Evolutionary conservation across 2,797 vertebrate species (phyloP).

Genomic region (Sebastes minor): DNA sequence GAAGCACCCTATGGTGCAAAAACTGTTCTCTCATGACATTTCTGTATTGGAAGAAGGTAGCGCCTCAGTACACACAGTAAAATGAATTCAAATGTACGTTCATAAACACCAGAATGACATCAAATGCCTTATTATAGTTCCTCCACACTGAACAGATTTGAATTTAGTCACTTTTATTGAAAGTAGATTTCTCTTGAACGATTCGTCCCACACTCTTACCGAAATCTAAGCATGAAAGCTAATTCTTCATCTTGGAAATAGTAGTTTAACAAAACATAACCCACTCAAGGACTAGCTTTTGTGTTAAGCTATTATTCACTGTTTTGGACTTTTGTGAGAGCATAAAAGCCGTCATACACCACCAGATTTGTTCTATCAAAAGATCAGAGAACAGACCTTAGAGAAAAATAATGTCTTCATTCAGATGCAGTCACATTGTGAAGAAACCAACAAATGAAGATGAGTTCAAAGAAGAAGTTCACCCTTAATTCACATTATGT

Average conservation of each 20-base stretch:
- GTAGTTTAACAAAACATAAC: background rate
- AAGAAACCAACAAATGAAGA: background rate
- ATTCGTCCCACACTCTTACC: background rate
- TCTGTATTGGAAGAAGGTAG: slow-evolving; percentile 1
- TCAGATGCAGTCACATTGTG: background rate
- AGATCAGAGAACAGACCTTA: background rate
- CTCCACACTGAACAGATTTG: background rate
- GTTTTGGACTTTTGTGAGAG: background rate
- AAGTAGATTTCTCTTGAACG: background rate
- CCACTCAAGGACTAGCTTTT: background rate
- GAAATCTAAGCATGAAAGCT: background rate
- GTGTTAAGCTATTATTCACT: background rate
- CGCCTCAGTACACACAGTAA: slow-evolving; percentile 13
- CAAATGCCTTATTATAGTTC: background rate
- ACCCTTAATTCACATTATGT: background rate
- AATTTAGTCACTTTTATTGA: background rate
- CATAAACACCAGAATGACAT: slow-evolving; percentile 9
- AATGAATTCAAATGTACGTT: slow-evolving; percentile 33
- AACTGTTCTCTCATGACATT: slow-evolving; percentile 9
- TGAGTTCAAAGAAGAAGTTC: background rate
- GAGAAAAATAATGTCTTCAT: background rate
- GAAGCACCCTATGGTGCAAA: slow-evolving; percentile 45
- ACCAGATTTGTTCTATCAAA: background rate
- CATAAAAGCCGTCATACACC: background rate
- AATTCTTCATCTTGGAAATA: background rate